Conservation (phyloP, 2,797 vertebrate genomes). For the Diglossa cyanea region DNA sequence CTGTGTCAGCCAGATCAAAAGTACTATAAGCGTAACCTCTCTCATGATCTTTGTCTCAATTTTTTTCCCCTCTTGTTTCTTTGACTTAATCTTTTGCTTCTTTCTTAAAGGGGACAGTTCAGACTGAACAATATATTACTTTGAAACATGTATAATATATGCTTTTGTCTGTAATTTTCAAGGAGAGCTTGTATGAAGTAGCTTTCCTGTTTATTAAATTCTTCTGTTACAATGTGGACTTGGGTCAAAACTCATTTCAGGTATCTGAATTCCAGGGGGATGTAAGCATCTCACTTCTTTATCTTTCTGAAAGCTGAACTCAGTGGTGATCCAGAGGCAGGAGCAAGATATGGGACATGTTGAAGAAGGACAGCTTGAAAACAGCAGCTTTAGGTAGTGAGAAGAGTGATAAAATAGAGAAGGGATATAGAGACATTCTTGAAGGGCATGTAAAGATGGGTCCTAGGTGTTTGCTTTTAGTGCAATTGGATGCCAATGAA, state of each 20-base stretch:
- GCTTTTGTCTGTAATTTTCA: not conserved
- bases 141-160: not conserved
- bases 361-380: not conserved
- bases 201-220: not conserved
- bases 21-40: slow-evolving; percentile 17
- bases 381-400: not conserved
- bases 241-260: not conserved
- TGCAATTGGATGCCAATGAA: not conserved
- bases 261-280: not conserved
- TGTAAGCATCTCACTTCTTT: not conserved
- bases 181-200: not conserved
- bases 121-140: not conserved
- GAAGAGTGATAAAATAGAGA: not conserved
- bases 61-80: not conserved
- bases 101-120: not conserved
- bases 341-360: not conserved
- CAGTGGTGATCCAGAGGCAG: not conserved
- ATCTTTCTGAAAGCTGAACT: not conserved
- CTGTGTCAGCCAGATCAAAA: slow-evolving; percentile 17
- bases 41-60: slow-evolving; percentile 22
- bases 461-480: not conserved
- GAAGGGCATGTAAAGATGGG: fast-evolving
- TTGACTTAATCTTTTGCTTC: not conserved
- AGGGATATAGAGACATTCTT: not conserved
- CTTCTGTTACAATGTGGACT: not conserved